Base-by-base conservation (phyloP, 2,888 invertebrate genomes). In the Ectropis crepuscularia region DNA sequence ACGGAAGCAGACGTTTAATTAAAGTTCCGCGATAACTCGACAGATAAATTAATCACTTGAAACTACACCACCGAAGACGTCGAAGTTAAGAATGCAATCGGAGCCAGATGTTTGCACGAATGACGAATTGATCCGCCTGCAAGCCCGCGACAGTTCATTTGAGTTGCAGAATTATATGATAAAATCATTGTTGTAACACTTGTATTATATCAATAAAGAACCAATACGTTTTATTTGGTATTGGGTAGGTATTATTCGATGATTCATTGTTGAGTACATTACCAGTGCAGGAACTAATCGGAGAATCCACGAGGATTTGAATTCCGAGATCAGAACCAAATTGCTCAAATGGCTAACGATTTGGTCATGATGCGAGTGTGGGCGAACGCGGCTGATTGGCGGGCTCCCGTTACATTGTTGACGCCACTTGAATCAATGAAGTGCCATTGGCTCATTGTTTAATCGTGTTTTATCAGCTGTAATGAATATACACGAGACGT, bases 401-500 rank as follows among this genome's bases (percentile, higher is more conserved):
- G 76, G 76, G 86, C 85, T 90, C 82, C 76, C 79, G 86, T 89
- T 89, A 81, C 87, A 78, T 69, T 75, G 81, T 83, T 82, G 82
- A 83, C 83, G 85, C 88, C 88, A 90, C 86, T 89, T 89, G 88
- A 85, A 87, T 89, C 90, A 90, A 89, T 88, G 89, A 83, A 83
- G 86, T 85, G 86, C 85, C 77, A 88, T 89, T 90, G 87, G 88
- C 79, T 87, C 85, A 86, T 87, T 90, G 87, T 88, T 88, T 89
- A 88, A 90, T 90, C 88, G 85, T 88, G 86, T 88, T 89, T 87
- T 88, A 89, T 88, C 89, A 90, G 88, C 86, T 89, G 88, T 86
- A 86, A 86, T 89, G 81, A 80, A 75, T 80, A 57, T 65, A 65
- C 53, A 78, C 79, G 69, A 68, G 66, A 69, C 65, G 61, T 53